Percentiles rank a stretch among this genome's conserved stretches.
Conservation (phyloP, 2,888 invertebrate genomes). For the Diogma glabrata region DNA sequence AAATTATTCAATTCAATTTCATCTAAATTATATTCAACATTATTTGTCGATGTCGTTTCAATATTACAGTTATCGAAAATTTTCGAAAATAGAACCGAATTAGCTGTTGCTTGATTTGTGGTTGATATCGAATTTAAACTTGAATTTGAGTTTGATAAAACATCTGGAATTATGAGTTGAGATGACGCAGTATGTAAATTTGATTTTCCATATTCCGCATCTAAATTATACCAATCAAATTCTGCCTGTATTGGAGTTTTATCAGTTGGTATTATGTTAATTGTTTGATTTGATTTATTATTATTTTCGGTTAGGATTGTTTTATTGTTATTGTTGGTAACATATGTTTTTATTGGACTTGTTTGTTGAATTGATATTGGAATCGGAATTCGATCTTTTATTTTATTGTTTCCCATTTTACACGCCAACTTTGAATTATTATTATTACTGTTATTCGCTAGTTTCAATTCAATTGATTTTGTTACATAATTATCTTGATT, state of each 20-base stretch:
- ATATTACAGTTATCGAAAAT: conserved; percentile 4
- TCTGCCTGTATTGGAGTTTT: conserved; percentile 33
- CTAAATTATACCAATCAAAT: conserved; percentile 37
- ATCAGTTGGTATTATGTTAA: conserved; percentile 11
- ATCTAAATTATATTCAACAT: conserved; percentile 34
- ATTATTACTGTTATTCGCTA: neutral
- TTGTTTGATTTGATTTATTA: conserved; percentile 1
- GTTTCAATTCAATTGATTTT: conserved; percentile 13
- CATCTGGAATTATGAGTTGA: neutral
- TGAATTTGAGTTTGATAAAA: neutral
- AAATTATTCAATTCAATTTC: conserved; percentile 19
- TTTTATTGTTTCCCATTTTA: neutral
- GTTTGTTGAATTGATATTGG: neutral
- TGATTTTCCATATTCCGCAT: conserved; percentile 32
- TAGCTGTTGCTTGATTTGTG: neutral
- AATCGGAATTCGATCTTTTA: neutral
- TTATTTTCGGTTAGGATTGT: conserved; percentile 12
- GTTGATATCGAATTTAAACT: no score
- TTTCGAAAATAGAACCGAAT: conserved; percentile 1
- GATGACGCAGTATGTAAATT: conserved; percentile 21
- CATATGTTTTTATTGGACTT: neutral
- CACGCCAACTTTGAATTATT: conserved; percentile 1
- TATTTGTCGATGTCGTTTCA: neutral
- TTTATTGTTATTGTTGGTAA: conserved; percentile 14
- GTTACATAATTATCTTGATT: conserved; percentile 20